Evolutionary conservation across 2,888 invertebrate genomes (phyloP), one percentile per base, ranked within the genome.

Genomic region (Drosophila meridionalis): DNA sequence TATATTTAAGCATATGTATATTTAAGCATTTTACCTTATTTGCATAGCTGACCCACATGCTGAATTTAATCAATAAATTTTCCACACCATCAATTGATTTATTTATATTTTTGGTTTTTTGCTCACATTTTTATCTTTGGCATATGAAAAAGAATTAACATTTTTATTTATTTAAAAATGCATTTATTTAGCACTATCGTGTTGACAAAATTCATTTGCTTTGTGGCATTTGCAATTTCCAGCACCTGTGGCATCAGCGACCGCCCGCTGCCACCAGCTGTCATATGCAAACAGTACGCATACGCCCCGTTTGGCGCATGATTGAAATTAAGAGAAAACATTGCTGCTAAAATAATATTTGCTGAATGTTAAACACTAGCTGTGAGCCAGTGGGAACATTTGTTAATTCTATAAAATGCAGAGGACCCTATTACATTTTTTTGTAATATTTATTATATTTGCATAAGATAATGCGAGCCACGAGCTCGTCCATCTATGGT

Each of bases 341-440:
- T 62, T 55, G 45, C 45, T 20, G 57, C n/a, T 45, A 73, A 65
- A 69, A 69, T 53, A 77, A 76, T 73, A 73, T 83, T 80, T 80
- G 61, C 68, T 45, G 43, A 42, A 59, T 59, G 50, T 59, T 34
- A 40, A 72, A 56, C 59, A 42, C 60, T 38, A 43, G 69, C 70
- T 34, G 56, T 7, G 26, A 30, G 63, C 71, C 14, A 36, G 34
- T 55, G 32, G 32, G 12, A 55, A 59, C 58, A 52, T 72, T 72
- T 73, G 65, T 58, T 70, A 76, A 62, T 75, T 63, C 59, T 47
- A 69, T 69, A 80, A 83, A 78, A 83, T 80, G 78, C 74, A 83
- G 65, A 78, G 64, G 82, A 63, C 78, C 79, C 76, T 76, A 84
- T 84, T 79, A 85, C 71, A 79, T n/a, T 76, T 66, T 78, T 63